Conservation (phyloP, 2,797 vertebrate genomes). For the Toxotes lorentzi region DNA sequence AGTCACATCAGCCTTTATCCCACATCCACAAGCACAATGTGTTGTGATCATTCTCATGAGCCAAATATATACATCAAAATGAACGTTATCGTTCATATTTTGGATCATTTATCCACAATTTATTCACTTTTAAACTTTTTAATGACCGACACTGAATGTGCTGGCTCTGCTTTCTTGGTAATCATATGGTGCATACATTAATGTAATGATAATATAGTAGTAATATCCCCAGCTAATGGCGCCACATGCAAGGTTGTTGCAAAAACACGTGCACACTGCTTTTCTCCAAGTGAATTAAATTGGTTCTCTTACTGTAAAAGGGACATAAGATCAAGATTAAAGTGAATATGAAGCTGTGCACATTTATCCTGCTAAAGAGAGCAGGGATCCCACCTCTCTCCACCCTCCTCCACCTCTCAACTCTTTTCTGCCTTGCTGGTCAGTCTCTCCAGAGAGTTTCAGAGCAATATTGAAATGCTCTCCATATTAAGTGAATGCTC, state of each 20-base stretch:
- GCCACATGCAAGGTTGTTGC: neutral
- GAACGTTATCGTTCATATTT: neutral
- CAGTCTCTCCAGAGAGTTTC: conserved; percentile 32
- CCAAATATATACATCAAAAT: neutral
- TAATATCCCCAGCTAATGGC: conserved; percentile 19
- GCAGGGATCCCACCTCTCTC: conserved; percentile 1
- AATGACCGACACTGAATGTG: conserved; percentile 1
- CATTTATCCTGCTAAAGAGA: conserved; percentile 32
- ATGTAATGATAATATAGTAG: conserved; percentile 31
- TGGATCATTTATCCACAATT: too few species aligned
- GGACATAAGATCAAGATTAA: conserved; percentile 50
- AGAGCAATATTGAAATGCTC: conserved; percentile 50
- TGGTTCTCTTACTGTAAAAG: conserved; percentile 3
- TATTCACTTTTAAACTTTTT: neutral
- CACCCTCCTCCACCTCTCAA: conserved; percentile 2
- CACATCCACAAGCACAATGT: neutral
- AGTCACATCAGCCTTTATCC: neutral
- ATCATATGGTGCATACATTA: neutral
- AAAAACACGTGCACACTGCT: conserved; percentile 31
- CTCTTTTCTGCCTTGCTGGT: conserved; percentile 52
- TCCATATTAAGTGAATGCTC: conserved; percentile 43
- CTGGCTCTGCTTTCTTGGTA: conserved; percentile 4
- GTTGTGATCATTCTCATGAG: neutral
- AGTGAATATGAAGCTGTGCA: conserved; percentile 43
- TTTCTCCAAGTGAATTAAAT: conserved; percentile 50